phyloP scores from a whole-genome alignment of 2,888 invertebrate genomes.

The Disparrhopalites patrizii region DNA sequence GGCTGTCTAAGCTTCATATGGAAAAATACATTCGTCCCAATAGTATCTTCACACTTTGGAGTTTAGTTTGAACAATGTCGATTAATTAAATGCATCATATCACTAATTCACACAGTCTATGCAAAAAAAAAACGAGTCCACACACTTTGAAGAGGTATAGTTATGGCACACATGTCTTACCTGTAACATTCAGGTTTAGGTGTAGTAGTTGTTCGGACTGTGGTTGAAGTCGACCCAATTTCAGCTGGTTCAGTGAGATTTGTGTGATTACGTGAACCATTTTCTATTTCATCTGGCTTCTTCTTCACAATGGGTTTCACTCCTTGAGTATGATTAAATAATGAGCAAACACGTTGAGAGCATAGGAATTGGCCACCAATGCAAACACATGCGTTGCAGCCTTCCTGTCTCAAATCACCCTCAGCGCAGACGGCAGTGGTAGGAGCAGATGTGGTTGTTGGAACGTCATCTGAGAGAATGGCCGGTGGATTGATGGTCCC shows the following conservation, averaged over 20 bases:
- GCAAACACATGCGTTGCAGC: slow-evolving; percentile 20
- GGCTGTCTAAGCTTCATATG: too few species aligned
- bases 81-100: too few species aligned
- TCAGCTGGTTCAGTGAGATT: slow-evolving; percentile 21
- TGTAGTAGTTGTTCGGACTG: slow-evolving; percentile 14
- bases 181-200: slow-evolving; percentile 28
- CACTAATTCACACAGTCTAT: too few species aligned
- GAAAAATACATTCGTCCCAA: too few species aligned
- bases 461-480: background rate
- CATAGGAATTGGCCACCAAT: slow-evolving; percentile 16
- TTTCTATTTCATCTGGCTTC: slow-evolving; percentile 17
- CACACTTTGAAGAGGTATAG: too few species aligned
- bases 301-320: background rate
- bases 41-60: too few species aligned
- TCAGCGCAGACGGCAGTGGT: slow-evolving; percentile 3
- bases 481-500: background rate
- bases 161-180: too few species aligned
- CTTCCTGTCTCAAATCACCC: slow-evolving; percentile 10
- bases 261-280: slow-evolving; percentile 13
- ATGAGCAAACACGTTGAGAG: slow-evolving; percentile 21
- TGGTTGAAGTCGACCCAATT: slow-evolving; percentile 7
- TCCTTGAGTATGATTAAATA: background rate
- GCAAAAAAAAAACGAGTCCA: too few species aligned
- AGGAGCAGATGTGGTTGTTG: slow-evolving; percentile 1
- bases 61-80: too few species aligned